Base-by-base conservation (phyloP, 2,888 invertebrate species). In the Panorpa germanica region DNA sequence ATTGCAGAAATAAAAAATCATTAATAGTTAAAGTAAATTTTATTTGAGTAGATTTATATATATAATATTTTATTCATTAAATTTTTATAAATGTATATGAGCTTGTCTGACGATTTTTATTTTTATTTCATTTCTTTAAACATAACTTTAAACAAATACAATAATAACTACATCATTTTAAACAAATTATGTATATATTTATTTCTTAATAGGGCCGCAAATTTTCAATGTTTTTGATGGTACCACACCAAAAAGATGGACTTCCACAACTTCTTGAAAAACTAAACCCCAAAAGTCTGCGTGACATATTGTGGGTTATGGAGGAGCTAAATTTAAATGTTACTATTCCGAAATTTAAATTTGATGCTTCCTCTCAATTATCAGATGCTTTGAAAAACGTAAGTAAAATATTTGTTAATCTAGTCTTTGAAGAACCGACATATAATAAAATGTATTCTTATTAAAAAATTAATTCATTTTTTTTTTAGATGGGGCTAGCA, bases 261-360 rank as follows among this genome's bases (percentile, higher is more conserved):
- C 46, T 82, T 5, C 46, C 64, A 3, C 52, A 61, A 1, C 51
- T 82, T 3, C 43, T 73, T 12, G 53, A 61, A 5, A 58, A 61
- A 10, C 45, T 81, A 5, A 65, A 62, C 36, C 57, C 68, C 4
- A 48, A 47, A 16, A 50, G 55, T 2, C 45, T 80, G 1, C 63
- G 65, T 5, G 48, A 56, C 5, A 61, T 70, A 35, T 50, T 74
- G 32, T 60, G 58, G 47, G 48, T 61, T 21, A 62, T 80, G 55
- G 61, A 64, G 18, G 61, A 65, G 31, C 47, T 56, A 4, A 48
- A 57, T 2, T 67, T 78, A 0, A 63, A 70, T 33, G 63, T 81
- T 2, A 60, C 59, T 5, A 44, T 83, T 25, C 82, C 82, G 1
- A 76, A 70, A 49, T 81, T 81, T 49, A 63, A 70, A 42, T 78